Conservation (phyloP, 2,888 invertebrate species). For the Incurvaria masculella region DNA sequence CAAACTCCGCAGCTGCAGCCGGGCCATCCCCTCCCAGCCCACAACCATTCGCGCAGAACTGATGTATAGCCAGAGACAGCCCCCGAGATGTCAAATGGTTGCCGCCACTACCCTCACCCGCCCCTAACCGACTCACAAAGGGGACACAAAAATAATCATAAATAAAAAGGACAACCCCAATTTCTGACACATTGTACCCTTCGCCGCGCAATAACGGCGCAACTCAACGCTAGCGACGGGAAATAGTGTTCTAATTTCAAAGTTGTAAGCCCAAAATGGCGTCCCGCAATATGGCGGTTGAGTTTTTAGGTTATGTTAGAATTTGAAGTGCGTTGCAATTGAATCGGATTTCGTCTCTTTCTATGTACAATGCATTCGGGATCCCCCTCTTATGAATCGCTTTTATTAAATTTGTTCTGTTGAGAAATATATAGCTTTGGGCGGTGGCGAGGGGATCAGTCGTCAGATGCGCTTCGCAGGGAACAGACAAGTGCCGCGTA, state of each 20-base stretch:
- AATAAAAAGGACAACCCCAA: conserved; percentile 57
- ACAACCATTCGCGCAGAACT: conserved; percentile 13
- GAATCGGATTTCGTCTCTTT: conserved; percentile 55
- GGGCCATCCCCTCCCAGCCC: conserved; percentile 11
- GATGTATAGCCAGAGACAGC: conserved; percentile 7
- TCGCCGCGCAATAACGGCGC: conserved; percentile 18
- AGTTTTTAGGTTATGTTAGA: conserved; percentile 18
- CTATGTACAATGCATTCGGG: conserved; percentile 39
- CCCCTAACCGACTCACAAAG: conserved; percentile 46
- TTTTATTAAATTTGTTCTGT: conserved; percentile 54
- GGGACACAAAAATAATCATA: conserved; percentile 53
- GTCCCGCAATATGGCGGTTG: not conserved
- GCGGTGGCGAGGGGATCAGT: conserved; percentile 48
- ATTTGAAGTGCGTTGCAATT: conserved; percentile 51
- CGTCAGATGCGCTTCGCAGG: conserved; percentile 28
- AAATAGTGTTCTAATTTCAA: conserved; percentile 14
- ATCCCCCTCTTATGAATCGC: conserved; percentile 45
- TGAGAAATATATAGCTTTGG: conserved; percentile 53
- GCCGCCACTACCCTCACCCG: conserved; percentile 28
- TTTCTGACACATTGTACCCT: conserved; percentile 43
- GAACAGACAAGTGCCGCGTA: conserved; percentile 23
- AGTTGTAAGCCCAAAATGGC: conserved; percentile 19
- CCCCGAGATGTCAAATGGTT: conserved; percentile 14
- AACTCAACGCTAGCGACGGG: conserved; percentile 14
- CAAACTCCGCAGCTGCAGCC: conserved; percentile 38